Percentiles rank a stretch among this genome's conserved stretches.
Conservation (phyloP, 30 jellyfish, hydroid and myxozoan genomes). For the Hydractinia symbiolongicarpus region DNA sequence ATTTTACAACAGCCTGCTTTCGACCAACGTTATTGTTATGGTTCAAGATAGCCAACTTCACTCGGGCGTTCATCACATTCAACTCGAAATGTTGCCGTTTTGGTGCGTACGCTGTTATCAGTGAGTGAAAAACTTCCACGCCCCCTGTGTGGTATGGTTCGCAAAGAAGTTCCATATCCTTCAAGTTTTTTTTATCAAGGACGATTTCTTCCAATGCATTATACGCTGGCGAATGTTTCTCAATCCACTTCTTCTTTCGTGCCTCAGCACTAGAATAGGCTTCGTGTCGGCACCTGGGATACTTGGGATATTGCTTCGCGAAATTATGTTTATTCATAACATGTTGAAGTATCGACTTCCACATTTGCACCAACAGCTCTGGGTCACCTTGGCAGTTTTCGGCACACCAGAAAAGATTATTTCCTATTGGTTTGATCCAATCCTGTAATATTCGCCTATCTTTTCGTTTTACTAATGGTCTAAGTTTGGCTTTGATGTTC, state of each 20-base stretch:
- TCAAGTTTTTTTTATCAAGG: slow-evolving; percentile 14
- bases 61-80: slow-evolving; percentile 27
- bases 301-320: no score
- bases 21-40: slow-evolving; percentile 4
- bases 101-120: slow-evolving; percentile 15
- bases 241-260: slow-evolving; percentile 5
- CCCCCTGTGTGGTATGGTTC: slow-evolving; percentile 23
- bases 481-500: background rate
- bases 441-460: no score
- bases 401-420: no score
- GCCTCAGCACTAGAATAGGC: no score
- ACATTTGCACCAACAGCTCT: no score
- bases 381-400: no score
- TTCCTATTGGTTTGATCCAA: no score
- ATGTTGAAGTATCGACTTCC: no score
- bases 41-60: slow-evolving; percentile 23
- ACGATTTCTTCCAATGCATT: slow-evolving; percentile 15
- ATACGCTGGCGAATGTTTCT: slow-evolving; percentile 25
- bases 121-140: slow-evolving; percentile 28
- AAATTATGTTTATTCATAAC: no score
- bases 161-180: background rate
- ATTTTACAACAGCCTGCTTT: slow-evolving; percentile 26
- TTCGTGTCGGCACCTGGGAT: no score
- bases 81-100: slow-evolving; percentile 29
- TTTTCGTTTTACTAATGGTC: no score